Percentiles rank a stretch among this genome's conserved stretches.
phyloP scores from a whole-genome alignment of 2,888 invertebrate genomes.

The Buathra laborator region DNA sequence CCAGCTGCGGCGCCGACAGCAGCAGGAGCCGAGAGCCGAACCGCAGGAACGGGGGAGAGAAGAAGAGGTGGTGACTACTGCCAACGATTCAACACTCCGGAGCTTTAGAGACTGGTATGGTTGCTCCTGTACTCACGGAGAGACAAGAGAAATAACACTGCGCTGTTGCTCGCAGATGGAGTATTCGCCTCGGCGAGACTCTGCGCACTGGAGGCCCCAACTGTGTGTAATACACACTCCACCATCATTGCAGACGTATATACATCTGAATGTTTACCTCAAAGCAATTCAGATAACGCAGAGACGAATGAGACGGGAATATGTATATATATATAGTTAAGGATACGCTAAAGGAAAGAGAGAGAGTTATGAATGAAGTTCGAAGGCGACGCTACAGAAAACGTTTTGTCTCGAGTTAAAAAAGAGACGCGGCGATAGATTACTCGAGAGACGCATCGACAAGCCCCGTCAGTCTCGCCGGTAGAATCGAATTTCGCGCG shows the following conservation, averaged over 20 bases:
- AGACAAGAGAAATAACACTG: conserved; percentile 48
- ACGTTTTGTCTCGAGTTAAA: not conserved
- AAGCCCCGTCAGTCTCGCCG: too few relatives aligned
- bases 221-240: conserved; percentile 47
- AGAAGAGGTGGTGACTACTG: conserved; percentile 46
- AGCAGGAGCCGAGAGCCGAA: conserved; percentile 34
- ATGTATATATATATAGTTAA: not conserved
- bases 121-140: conserved; percentile 42
- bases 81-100: conserved; percentile 31
- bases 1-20: conserved; percentile 55
- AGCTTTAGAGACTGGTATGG: conserved; percentile 32
- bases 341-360: not conserved
- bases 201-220: conserved; percentile 19
- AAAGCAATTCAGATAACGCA: conserved; percentile 60
- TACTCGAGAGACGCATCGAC: too few relatives aligned
- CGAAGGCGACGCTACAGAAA: not conserved
- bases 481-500: too few relatives aligned
- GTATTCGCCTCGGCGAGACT: conserved; percentile 41
- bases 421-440: not conserved
- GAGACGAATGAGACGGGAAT: conserved; percentile 53
- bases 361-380: not conserved
- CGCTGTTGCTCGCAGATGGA: conserved; percentile 47
- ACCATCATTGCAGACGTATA: conserved; percentile 9
- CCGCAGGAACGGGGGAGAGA: conserved; percentile 42
- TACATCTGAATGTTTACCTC: conserved; percentile 52